phyloP scores from a whole-genome alignment of 1,140 invertebrate genomes.

The Drosophila paulistorum region DNA sequence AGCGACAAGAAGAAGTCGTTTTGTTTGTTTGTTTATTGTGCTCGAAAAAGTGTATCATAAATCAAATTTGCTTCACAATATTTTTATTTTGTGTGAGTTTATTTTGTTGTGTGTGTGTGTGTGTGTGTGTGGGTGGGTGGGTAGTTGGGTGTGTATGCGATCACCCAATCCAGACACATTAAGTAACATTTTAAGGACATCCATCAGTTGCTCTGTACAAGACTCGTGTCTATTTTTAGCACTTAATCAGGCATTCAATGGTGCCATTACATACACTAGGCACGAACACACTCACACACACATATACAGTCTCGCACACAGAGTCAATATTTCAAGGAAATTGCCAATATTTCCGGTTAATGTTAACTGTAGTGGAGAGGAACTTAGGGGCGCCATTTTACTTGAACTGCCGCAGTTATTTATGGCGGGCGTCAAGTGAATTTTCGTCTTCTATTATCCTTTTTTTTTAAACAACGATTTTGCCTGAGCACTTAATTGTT shows the following conservation, averaged over 20 bases:
- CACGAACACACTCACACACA: background rate
- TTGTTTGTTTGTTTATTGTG: conserved; percentile 37
- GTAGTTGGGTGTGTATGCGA: background rate
- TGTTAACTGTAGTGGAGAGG: conserved; percentile 47
- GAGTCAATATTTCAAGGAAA: conserved; percentile 73
- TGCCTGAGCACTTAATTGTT: conserved; percentile 60
- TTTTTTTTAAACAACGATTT: conserved; percentile 35
- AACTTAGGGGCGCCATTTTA: conserved; percentile 9
- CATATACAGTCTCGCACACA: conserved; percentile 5
- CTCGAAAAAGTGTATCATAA: conserved; percentile 60
- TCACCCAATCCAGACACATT: background rate
- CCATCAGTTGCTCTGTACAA: conserved; percentile 41
- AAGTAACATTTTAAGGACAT: conserved; percentile 37
- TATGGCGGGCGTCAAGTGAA: conserved; percentile 34
- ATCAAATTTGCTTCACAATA: conserved; percentile 57
- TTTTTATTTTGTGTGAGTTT: background rate
- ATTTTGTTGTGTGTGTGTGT: no score
- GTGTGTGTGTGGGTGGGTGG: background rate
- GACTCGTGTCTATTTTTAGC: conserved; percentile 70
- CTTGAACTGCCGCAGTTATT: conserved; percentile 55
- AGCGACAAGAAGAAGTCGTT: conserved; percentile 55
- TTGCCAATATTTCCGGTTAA: conserved; percentile 80
- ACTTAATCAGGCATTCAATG: conserved; percentile 75
- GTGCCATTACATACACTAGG: conserved; percentile 49
- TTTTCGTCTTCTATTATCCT: background rate